Conservation (phyloP, 2,113 vertebrate species). For the Columba livia region DNA sequence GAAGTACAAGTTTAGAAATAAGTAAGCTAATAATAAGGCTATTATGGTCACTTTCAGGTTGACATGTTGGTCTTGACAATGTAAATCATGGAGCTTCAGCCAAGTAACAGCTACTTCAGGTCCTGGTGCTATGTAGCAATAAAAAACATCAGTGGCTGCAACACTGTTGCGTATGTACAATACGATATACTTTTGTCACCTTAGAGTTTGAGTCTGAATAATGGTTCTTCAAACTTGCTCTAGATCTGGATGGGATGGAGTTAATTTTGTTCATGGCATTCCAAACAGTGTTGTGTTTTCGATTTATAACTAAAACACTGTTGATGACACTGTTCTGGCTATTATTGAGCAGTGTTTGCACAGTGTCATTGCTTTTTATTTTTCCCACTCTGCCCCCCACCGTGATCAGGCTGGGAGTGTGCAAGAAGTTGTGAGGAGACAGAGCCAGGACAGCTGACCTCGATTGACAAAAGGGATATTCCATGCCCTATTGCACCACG, state of each 20-base stretch:
- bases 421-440: too few species aligned
- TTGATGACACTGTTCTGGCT: background rate
- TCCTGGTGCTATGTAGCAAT: background rate
- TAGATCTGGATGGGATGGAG: background rate
- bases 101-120: background rate
- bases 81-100: background rate
- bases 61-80: background rate
- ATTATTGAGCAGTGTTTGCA: background rate
- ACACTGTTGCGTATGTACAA: fast-evolving
- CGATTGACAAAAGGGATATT: too few species aligned
- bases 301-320: background rate
- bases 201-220: background rate
- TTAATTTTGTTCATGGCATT: background rate
- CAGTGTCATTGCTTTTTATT: too few species aligned
- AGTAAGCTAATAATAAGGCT: background rate
- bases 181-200: fast-evolving
- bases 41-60: background rate
- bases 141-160: background rate
- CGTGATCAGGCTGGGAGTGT: too few species aligned
- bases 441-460: too few species aligned
- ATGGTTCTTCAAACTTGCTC: background rate
- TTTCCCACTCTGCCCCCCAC: too few species aligned
- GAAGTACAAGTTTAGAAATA: background rate
- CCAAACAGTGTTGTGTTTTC: background rate
- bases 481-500: too few species aligned